Conservation (phyloP, 2,113 vertebrate species). For the Prionailurus viverrinus region DNA sequence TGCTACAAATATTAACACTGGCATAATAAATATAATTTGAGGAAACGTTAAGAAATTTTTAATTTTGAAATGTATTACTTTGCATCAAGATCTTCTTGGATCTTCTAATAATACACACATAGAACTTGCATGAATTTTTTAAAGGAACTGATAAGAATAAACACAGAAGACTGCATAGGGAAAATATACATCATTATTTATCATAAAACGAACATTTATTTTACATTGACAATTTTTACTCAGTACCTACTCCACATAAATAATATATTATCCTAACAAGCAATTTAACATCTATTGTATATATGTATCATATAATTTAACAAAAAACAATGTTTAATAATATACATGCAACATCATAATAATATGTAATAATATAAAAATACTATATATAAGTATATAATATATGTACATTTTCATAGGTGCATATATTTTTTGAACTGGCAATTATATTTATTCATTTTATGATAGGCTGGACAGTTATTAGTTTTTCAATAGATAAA, state of each 20-base stretch:
- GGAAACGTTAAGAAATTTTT: constrained; percentile 73
- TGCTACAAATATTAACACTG: constrained; percentile 59
- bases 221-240: background rate
- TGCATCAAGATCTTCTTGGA: background rate
- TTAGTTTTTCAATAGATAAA: constrained; percentile 19
- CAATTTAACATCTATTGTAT: background rate
- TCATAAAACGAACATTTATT: constrained; percentile 2
- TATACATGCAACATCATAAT: background rate
- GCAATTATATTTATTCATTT: constrained; percentile 2
- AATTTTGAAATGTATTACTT: constrained; percentile 41
- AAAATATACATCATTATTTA: background rate
- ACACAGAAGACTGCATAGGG: background rate
- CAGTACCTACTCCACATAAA: background rate
- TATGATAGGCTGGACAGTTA: constrained; percentile 11
- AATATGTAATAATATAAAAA: background rate
- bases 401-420: background rate
- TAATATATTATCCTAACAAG: background rate
- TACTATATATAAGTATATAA: background rate
- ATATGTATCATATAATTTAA: background rate
- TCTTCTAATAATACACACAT: constrained; percentile 28
- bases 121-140: background rate
- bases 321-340: background rate
- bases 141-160: background rate
- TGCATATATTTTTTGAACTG: background rate
- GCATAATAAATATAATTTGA: constrained; percentile 68